These are phyloP conservation scores for Antheraea pernyi DNA, from an alignment of 1,140 invertebrate genomes.

Conservation along the genomic window DNA sequence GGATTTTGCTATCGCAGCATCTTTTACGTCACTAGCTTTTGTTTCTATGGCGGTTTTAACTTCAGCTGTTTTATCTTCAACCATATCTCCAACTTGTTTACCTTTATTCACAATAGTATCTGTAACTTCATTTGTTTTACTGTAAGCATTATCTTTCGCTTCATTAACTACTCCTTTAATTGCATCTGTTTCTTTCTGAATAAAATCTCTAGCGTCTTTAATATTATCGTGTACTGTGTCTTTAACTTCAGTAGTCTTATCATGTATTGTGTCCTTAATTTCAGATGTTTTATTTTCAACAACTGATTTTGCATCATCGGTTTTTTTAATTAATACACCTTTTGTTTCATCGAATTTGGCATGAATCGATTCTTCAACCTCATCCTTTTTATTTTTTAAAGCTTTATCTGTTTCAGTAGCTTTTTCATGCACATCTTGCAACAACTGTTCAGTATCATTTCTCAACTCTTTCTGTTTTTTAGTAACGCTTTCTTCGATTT, in stretches of 20 bases:
- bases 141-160: conserved; percentile 22
- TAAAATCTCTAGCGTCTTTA: conserved; percentile 21
- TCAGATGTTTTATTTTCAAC: conserved; percentile 20
- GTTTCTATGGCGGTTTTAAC: conserved; percentile 9
- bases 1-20: conserved; percentile 32
- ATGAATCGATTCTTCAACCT: too few relatives aligned
- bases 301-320: conserved; percentile 20
- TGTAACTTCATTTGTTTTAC: conserved; percentile 23
- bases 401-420: conserved; percentile 25
- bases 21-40: conserved; percentile 30
- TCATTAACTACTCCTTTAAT: conserved; percentile 24
- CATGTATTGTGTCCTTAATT: conserved; percentile 18
- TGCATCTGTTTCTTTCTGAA: conserved; percentile 23
- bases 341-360: conserved; percentile 23
- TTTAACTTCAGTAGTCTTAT: conserved; percentile 22
- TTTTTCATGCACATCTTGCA: conserved; percentile 34
- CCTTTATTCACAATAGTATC: conserved; percentile 15
- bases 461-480: conserved; percentile 57
- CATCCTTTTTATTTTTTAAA: conserved; percentile 30
- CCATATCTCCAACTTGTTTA: conserved; percentile 21
- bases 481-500: conserved; percentile 44
- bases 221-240: conserved; percentile 24
- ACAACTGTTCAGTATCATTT: conserved; percentile 42
- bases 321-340: conserved; percentile 23
- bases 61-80: conserved; percentile 37